Percentiles rank a stretch among this genome's conserved stretches.
phyloP scores from a whole-genome alignment of 2,888 invertebrate genomes.

The Acutogordius australiensis region DNA sequence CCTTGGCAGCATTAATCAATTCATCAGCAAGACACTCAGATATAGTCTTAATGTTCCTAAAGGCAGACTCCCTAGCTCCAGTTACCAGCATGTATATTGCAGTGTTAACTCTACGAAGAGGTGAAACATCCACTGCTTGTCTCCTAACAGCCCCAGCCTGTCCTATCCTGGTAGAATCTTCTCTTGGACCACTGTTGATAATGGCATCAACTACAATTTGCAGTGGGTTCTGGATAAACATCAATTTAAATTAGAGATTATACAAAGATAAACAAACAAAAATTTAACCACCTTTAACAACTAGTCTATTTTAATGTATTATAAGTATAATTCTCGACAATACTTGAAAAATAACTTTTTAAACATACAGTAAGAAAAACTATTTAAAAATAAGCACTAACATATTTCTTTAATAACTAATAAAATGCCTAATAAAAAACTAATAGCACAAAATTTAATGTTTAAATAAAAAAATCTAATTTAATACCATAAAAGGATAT shows the following conservation, averaged over 20 bases:
- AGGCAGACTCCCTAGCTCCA: conserved; percentile 90
- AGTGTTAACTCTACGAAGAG: conserved; percentile 86
- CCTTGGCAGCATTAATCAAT: conserved; percentile 94
- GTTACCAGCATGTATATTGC: conserved; percentile 97
- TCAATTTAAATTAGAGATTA: too few species aligned
- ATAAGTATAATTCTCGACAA: too few species aligned
- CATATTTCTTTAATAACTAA: too few species aligned
- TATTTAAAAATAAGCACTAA: too few species aligned
- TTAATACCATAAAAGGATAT: not conserved
- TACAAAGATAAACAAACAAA: too few species aligned
- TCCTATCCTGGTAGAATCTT: conserved; percentile 98
- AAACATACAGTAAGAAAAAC: too few species aligned
- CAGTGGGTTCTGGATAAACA: conserved; percentile 36
- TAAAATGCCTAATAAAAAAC: too few species aligned
- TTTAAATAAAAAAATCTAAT: not conserved
- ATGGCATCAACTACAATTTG: conserved; percentile 76
- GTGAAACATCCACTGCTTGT: conserved; percentile 96
- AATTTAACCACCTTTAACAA: not conserved
- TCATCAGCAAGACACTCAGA: conserved; percentile 99
- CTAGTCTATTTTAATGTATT: not conserved
- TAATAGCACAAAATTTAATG: not conserved
- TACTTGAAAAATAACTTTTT: too few species aligned
- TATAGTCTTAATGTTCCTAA: conserved; percentile 97
- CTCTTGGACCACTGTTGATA: conserved; percentile 91
- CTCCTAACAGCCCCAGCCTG: conserved; percentile 98